Base-by-base conservation (phyloP, 2,113 vertebrate species). In the Toxotes jaculatrix region DNA sequence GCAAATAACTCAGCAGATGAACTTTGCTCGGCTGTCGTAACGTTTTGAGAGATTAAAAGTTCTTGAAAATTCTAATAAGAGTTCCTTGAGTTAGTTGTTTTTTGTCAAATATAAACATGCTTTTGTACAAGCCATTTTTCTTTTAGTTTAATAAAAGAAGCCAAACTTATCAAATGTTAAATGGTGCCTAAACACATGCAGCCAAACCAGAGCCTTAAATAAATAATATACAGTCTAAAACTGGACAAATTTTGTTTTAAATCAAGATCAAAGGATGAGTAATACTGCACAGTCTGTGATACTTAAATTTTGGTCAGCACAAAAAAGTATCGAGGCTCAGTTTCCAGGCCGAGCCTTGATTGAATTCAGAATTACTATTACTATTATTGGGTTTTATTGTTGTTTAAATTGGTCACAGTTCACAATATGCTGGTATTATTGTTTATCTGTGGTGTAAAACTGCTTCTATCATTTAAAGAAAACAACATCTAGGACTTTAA, bases 401-500 rank as follows among this genome's bases (percentile, higher is more conserved):
- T 64, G 19, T 63, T 11, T 34, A 27, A 55, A 68, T 19, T 21
- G 36, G 10, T 71, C 21, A 47, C 56, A 49, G 47, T 38, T 65
- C 13, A 31, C 1, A 21, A 62, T 80, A n/a, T 32, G 23, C 17
- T 49, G 55, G 0, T 27, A n/a, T 13, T 4, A 19, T 19, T 56
- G 51, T 70, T 5, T 5, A 32, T 71, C 14, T 7, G 6, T 19
- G 10, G 23, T 45, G 11, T 70, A n/a, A 68, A 81, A 34, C 27
- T 11, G 47, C 34, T 7, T n/a, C 36, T 9, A 5, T 73, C n/a
- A 10, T 73, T 16, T 38, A 4, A 32, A 34, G 38, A 49, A 73
- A 65, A 73, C n/a, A 77, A 62, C 62, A 64, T 75, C 12, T 31
- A 36, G 43, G 81, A 74, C 60, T 77, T 83, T 0, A 45, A 51